A percentile compares a stretch with the other conserved stretches of the same genome.
These are phyloP conservation scores for Oncorhynchus gorbuscha DNA, from an alignment of 2,113 vertebrate genomes.

Conservation along the genomic window DNA sequence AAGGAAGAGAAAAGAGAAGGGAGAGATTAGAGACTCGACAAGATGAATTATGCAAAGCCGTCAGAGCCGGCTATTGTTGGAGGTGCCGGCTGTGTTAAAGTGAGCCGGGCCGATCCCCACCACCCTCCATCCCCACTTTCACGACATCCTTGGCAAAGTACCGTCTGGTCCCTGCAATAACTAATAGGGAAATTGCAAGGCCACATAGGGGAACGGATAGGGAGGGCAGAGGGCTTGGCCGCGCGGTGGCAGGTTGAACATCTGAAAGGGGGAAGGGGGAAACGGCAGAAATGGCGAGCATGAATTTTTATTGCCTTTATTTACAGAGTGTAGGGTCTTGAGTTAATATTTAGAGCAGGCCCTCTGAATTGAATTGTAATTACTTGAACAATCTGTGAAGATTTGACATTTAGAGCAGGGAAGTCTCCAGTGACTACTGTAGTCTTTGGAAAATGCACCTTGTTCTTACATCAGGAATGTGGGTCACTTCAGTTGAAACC, in stretches of 20 bases:
- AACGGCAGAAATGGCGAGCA: slow-evolving; percentile 39
- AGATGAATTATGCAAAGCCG: slow-evolving; percentile 90
- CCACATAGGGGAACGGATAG: background rate
- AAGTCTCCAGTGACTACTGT: slow-evolving; percentile 38
- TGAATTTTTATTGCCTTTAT: slow-evolving; percentile 64
- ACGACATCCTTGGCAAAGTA: slow-evolving; percentile 63
- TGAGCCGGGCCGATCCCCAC: slow-evolving; percentile 56
- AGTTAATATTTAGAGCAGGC: slow-evolving; percentile 74
- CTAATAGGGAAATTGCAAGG: slow-evolving; percentile 55
- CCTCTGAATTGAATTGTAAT: slow-evolving; percentile 69
- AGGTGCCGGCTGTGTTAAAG: slow-evolving; percentile 69
- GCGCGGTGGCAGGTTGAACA: slow-evolving; percentile 57
- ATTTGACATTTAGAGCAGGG: slow-evolving; percentile 74
- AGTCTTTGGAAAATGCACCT: slow-evolving; percentile 55
- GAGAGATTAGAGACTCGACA: slow-evolving; percentile 56
- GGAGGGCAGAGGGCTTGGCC: slow-evolving; percentile 6
- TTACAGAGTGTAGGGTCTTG: slow-evolving; percentile 68
- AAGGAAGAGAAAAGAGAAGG: slow-evolving; percentile 55
- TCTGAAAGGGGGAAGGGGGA: slow-evolving; percentile 51
- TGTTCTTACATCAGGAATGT: slow-evolving; percentile 58
- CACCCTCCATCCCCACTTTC: slow-evolving; percentile 67
- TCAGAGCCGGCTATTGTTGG: slow-evolving; percentile 84
- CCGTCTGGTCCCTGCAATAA: slow-evolving; percentile 60
- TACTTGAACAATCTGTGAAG: slow-evolving; percentile 68
- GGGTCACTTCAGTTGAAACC: slow-evolving; percentile 34